Conservation (phyloP, 1,140 invertebrate genomes). For the Zaprionus africanus region DNA sequence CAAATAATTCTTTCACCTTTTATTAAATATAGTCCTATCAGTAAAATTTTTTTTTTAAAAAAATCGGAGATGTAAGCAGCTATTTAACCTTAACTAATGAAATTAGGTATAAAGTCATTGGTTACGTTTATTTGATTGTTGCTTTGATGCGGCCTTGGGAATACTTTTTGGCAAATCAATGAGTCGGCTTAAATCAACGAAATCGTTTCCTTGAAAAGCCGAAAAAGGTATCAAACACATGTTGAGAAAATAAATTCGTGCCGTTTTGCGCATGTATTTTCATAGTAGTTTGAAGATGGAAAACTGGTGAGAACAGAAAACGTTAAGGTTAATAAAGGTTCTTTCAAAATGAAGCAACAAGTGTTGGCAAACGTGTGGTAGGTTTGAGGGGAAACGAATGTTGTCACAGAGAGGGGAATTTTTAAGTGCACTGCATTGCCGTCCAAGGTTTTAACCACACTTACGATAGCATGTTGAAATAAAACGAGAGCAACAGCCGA, state of each 20-base stretch:
- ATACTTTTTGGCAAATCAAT: too few species aligned
- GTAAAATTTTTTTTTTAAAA: too few species aligned
- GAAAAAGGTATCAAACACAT: constrained; percentile 51
- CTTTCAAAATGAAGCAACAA: constrained; percentile 55
- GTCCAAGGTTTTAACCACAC: background rate
- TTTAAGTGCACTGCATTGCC: constrained; percentile 35
- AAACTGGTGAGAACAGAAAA: background rate
- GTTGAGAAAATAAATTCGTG: constrained; percentile 58
- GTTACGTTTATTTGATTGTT: constrained; percentile 5
- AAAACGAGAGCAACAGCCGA: too few species aligned
- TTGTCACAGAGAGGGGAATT: background rate
- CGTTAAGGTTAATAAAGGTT: background rate
- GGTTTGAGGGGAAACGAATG: background rate
- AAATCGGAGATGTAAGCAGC: too few species aligned
- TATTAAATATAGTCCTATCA: too few species aligned
- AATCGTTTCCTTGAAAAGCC: too few species aligned
- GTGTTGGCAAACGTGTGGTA: constrained; percentile 37
- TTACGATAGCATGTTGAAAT: too few species aligned
- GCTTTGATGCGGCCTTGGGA: background rate
- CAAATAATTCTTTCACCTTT: too few species aligned
- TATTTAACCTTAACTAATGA: too few species aligned
- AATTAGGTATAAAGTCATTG: too few species aligned
- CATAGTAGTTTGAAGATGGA: background rate
- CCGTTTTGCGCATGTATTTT: constrained; percentile 18
- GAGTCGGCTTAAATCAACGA: too few species aligned